These are phyloP conservation scores for Hylaeus volcanicus DNA, from an alignment of 1,140 invertebrate species.

Conservation along the genomic window DNA sequence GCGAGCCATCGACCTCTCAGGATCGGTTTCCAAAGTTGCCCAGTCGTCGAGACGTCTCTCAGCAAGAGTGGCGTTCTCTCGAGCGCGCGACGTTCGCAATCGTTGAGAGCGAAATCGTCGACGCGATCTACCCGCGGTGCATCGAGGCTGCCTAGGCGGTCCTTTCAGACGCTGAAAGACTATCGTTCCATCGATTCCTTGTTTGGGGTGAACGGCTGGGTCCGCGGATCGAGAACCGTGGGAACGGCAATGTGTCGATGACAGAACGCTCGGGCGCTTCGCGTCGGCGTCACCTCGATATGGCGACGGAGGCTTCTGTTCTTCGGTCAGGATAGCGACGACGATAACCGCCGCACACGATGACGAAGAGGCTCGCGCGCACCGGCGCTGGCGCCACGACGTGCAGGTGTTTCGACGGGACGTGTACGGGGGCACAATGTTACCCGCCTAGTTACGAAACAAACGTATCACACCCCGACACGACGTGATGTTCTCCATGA, in stretches of 20 bases:
- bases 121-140: background rate
- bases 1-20: too few species aligned
- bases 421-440: conserved; percentile 50
- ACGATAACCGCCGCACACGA: conserved; percentile 19
- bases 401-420: conserved; percentile 34
- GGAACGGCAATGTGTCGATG: background rate
- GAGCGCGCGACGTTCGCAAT: background rate
- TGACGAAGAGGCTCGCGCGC: conserved; percentile 2
- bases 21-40: too few species aligned
- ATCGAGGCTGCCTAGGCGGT: background rate
- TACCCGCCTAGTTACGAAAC: conserved; percentile 62
- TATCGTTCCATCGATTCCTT: background rate
- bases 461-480: conserved; percentile 62
- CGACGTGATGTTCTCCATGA: conserved; percentile 60
- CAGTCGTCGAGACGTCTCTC: too few species aligned
- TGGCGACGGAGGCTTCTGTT: conserved; percentile 19
- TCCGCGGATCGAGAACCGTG: background rate
- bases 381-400: conserved; percentile 6
- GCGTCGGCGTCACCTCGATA: background rate
- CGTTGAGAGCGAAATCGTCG: background rate
- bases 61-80: too few species aligned
- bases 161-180: background rate
- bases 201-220: too few species aligned
- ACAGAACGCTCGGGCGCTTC: conserved; percentile 6
- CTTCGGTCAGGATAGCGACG: conserved; percentile 10